These are phyloP conservation scores for Oreortyx pictus DNA, from an alignment of 2,797 vertebrate genomes.

Conservation along the genomic window DNA sequence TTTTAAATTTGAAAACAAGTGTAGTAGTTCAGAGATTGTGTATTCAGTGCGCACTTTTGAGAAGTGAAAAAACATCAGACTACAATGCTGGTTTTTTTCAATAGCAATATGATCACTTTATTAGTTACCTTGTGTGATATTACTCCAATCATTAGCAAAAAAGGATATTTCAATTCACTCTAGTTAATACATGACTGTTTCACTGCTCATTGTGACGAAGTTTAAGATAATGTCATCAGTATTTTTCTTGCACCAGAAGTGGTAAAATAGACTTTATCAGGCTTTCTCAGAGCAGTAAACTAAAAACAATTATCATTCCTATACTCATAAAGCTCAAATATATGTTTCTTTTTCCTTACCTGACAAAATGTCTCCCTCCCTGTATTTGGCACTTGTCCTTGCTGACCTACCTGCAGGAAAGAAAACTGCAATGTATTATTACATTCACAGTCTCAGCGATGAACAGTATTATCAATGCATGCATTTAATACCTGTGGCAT, in stretches of 20 bases:
- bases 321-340: neutral
- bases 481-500: no score
- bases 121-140: conserved; percentile 6
- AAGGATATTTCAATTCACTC: neutral
- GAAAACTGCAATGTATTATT: neutral
- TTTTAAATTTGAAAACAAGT: conserved; percentile 23
- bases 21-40: neutral
- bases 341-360: rapidly evolving
- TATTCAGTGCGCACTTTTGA: conserved; percentile 15
- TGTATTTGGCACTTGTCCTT: neutral
- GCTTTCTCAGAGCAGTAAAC: neutral
- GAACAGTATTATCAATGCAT: neutral
- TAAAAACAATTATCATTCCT: neutral
- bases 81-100: neutral
- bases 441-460: neutral
- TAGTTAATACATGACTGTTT: neutral
- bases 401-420: neutral
- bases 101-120: neutral
- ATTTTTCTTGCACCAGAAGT: neutral
- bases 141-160: neutral
- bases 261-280: neutral
- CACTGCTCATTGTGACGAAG: neutral
- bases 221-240: neutral
- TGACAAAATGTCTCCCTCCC: neutral
- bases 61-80: neutral